Evolutionary conservation across 37 sponge, comb jelly and placozoan genomes (phyloP), one percentile per base, ranked within the genome.

Genomic region (Diacarnus erythraeanus): DNA sequence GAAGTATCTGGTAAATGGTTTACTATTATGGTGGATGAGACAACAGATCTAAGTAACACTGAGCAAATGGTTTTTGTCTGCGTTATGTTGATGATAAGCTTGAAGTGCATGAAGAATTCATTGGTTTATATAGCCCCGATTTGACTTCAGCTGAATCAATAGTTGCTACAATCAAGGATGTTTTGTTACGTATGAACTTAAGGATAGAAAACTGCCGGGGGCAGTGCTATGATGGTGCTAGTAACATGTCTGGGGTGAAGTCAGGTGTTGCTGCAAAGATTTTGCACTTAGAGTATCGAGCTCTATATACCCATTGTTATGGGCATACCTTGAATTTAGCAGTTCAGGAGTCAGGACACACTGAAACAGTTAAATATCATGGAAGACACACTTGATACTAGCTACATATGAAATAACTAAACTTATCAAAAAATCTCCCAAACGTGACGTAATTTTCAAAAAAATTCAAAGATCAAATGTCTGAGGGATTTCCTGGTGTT

Each of bases 201-300:
- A 21, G 29, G 15, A 72, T 80, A 26, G 38, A 87, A 30, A 76
- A 75, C 72, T 82, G 77, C 42, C 64, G 76, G 31, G 83, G 88
- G 17, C 88, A 82, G 64, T 81, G 77, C 78, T 82, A 88, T 33
- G 88, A 87, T 69, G 87, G 77, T 36, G 87, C 87, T 26, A 81
- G 88, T 44, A 63, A n/a, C 26, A 88, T 82, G 88, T 58, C 67
- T 57, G 82, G 88, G 18, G n/a, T 26, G 26, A 86, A 80, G 66
- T 57, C 72, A 33, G 87, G 87, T 36, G 69, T 86, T 30, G 76
- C 81, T 67, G 66, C 38, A 8, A 26, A 37, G 39, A 80, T 87
- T 38, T 69, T 38, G 71, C 77, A 87, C 2, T 38, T 51, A 22
- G 82, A 80, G 60, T 70, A 61, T 33, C 36, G 72, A 18, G 81